Evolutionary conservation across 2,888 invertebrate species (phyloP).

Genomic region (Axea sp.): DNA sequence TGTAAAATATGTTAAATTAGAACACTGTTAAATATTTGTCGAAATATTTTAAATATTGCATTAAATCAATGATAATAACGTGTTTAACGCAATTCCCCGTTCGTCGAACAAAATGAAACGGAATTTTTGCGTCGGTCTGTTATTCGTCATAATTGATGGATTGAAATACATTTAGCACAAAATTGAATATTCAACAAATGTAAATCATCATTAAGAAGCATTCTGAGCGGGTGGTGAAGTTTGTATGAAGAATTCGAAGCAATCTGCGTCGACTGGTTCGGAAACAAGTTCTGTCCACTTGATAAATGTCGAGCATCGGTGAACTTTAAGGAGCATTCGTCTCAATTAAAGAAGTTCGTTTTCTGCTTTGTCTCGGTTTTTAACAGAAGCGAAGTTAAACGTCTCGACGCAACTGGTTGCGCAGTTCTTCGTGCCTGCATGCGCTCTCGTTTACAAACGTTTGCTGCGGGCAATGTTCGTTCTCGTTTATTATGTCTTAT

Average conservation of each 20-base stretch:
- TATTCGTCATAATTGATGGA: too few species aligned
- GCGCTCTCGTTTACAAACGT: slow-evolving; percentile 38
- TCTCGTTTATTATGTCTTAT: slow-evolving; percentile 42
- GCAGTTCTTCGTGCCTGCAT: slow-evolving; percentile 45
- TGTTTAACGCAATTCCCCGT: too few species aligned
- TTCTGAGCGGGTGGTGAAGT: slow-evolving; percentile 24
- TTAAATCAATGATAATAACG: too few species aligned
- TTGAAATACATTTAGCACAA: too few species aligned
- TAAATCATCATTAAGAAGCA: slow-evolving; percentile 45
- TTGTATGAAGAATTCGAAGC: slow-evolving; percentile 47
- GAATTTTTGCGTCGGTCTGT: too few species aligned
- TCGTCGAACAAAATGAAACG: too few species aligned
- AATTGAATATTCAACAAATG: slow-evolving; percentile 34
- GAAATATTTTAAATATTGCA: too few species aligned
- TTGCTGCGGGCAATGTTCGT: slow-evolving; percentile 38
- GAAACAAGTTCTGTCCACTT: slow-evolving; percentile 59
- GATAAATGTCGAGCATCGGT: slow-evolving; percentile 60
- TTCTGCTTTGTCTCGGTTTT: slow-evolving; percentile 56
- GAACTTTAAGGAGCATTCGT: slow-evolving; percentile 59
- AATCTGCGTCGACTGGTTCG: slow-evolving; percentile 34
- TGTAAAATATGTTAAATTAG: too few species aligned
- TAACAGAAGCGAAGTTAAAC: slow-evolving; percentile 51
- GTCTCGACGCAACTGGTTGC: slow-evolving; percentile 56
- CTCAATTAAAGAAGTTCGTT: slow-evolving; percentile 61
- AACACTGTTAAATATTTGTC: too few species aligned